A percentile compares a stretch with the other conserved stretches of the same genome.
These are phyloP conservation scores for Pocillopora grandis DNA, from an alignment of 92 coral and sea anemone genomes.

Conservation along the genomic window DNA sequence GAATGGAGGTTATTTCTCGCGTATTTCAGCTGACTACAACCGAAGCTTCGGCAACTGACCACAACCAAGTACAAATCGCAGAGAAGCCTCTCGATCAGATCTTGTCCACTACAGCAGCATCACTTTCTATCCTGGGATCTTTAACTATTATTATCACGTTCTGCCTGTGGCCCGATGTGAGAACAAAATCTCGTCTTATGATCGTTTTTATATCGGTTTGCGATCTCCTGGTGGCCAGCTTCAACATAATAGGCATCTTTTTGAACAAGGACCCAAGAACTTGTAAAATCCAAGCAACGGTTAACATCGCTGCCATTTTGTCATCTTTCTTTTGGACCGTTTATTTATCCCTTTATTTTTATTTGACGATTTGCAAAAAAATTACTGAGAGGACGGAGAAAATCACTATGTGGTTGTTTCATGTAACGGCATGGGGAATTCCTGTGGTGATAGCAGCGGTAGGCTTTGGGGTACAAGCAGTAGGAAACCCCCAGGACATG, in stretches of 20 bases:
- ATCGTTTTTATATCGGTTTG: constrained; percentile 68
- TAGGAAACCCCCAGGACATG: constrained; percentile 48
- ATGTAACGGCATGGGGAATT: constrained; percentile 74
- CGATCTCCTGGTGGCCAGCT: constrained; percentile 53
- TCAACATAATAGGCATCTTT: constrained; percentile 20
- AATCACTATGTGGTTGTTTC: constrained; percentile 63
- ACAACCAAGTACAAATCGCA: background rate
- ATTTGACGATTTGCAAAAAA: constrained; percentile 61
- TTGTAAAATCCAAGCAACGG: constrained; percentile 59
- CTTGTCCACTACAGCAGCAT: constrained; percentile 40
- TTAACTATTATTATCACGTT: constrained; percentile 54
- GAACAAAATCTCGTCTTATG: constrained; percentile 58
- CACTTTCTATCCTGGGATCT: constrained; percentile 62
- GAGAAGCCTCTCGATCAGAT: background rate
- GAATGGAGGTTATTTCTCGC: too few relatives aligned
- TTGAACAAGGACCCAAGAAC: background rate
- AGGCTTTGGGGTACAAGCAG: constrained; percentile 32
- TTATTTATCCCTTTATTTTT: constrained; percentile 64
- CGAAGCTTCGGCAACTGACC: background rate
- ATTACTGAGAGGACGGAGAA: constrained; percentile 56
- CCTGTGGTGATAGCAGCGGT: constrained; percentile 60
- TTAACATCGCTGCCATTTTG: constrained; percentile 75
- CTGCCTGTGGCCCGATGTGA: constrained; percentile 61
- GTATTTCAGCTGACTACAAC: background rate
- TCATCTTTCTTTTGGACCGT: constrained; percentile 94